These are phyloP conservation scores for Pherbina coryleti DNA, from an alignment of 2,888 invertebrate species.

Conservation along the genomic window DNA sequence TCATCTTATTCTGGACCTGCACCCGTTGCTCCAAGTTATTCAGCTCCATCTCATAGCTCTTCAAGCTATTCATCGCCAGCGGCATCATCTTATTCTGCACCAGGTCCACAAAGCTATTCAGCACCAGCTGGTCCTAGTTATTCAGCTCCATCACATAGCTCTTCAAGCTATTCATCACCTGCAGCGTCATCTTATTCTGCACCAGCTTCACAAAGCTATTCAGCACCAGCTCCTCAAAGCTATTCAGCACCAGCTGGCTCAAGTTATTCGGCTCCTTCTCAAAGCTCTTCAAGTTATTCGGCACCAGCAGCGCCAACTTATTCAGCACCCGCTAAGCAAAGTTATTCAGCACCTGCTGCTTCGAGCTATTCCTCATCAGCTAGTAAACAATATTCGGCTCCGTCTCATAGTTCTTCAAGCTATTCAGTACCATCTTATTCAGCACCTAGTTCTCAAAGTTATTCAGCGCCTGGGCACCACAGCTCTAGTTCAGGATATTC, in stretches of 20 bases:
- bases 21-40: neutral
- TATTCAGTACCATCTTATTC: slow-evolving; percentile 32
- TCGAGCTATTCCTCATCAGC: slow-evolving; percentile 33
- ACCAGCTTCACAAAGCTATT: slow-evolving; percentile 39
- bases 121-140: slow-evolving; percentile 16
- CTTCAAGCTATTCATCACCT: slow-evolving; percentile 41
- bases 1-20: slow-evolving; percentile 29
- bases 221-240: slow-evolving; percentile 31
- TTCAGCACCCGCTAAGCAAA: neutral
- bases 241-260: slow-evolving; percentile 24
- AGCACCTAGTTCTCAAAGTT: neutral
- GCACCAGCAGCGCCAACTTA: slow-evolving; percentile 34
- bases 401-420: slow-evolving; percentile 32
- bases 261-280: slow-evolving; percentile 36
- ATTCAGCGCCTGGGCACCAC: slow-evolving; percentile 20
- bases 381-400: slow-evolving; percentile 36
- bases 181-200: slow-evolving; percentile 20
- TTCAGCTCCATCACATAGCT: slow-evolving; percentile 32
- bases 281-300: slow-evolving; percentile 31
- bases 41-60: slow-evolving; percentile 16
- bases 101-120: neutral
- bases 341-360: slow-evolving; percentile 28
- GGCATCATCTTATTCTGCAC: neutral
- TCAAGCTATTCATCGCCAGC: slow-evolving; percentile 42
- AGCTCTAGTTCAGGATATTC: slow-evolving; percentile 27